Evolutionary conservation across 1,140 invertebrate species (phyloP), one percentile per base, ranked within the genome.

Genomic region (Oryzaephilus surinamensis): DNA sequence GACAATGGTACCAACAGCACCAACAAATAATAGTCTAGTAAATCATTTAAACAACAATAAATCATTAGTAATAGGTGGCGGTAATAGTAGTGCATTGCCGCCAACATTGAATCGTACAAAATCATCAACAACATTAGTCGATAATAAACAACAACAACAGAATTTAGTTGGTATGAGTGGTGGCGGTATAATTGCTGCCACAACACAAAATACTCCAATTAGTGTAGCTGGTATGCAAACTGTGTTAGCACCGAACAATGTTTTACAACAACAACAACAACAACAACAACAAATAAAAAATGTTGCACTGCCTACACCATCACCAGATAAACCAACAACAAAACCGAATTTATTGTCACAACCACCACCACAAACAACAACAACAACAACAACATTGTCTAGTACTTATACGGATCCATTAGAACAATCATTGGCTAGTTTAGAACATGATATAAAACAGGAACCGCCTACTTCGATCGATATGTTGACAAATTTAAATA

Each of bases 351-450:
- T 58, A 50, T 13, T 53, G 8, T 48, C 50, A 19, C 65, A 47
- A 35, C 52, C n/a, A n/a, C n/a, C n/a, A n/a, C 47, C 50, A 19
- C 65, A 47, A 35, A n/a, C 11, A 24, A 24, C 23, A 24, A 24
- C 23, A 24, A 24, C 23, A 24, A 24, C 19, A 20, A 20, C 23
- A 24, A 24, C 23, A 24, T n/a, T 42, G 40, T 50, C 33, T 51
- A 61, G 15, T 54, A 61, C 55, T 55, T 70, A 53, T 58, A 66
- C 53, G 27, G 76, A 79, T 57, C 74, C 75, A n/a, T 65, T 78
- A 43, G 76, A 78, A 55, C 68, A 76, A 45, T 76, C 75, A 16
- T 61, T 79, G 34, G 75, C 75, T 21, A 76, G 69, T 41, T 54
- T 79, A 11, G 76, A 79, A 57, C 68, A 73, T 20, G 70, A 68